Base-by-base conservation (phyloP, 2,113 vertebrate genomes). In the Tiliqua scincoides region DNA sequence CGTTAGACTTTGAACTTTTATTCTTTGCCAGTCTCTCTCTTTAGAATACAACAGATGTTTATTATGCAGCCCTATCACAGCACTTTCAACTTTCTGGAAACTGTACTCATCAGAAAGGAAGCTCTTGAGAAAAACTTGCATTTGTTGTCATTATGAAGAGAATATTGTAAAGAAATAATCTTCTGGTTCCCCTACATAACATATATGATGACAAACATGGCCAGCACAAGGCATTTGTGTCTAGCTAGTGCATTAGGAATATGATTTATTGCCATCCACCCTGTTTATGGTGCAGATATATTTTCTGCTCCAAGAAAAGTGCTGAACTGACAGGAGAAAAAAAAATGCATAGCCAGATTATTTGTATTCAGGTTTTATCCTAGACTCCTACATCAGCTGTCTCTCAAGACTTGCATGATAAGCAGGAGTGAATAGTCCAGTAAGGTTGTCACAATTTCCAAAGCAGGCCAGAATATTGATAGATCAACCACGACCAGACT, bases 271-370 rank as follows among this genome's bases (percentile, higher is more conserved):
- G 14, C 20, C 25, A 54, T 54, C 32, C n/a, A 70, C 52, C 63
- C 30, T 82, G n/a, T 82, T 82, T 82, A 82, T 70, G 79, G 30
- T 23, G 20, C 27, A 68, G 23, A 73, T 48, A 63, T 25, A 74
- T 32, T 27, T 84, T 20, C 61, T 54, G 20, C 61, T 75, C 59
- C 40, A 54, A 35, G 30, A 48, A 65, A 80, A 65, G 32, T 84
- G 57, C 72, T 84, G 59, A 84, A 75, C 14, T 25, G n/a, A 63
- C 83, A 75, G 52, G n/a, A n/a, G n/a, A n/a, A n/a, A 52, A 75
- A 67, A 65, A 63, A 67, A 23, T 4, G 54, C 52, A 61, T 30
- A 8, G 27, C 57, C 52, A 14, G 40, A 84, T 65, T 75, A 76
- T 84, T 67, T 65, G 59, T 75, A 84, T 61, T 63, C 59, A 75